phyloP scores from a whole-genome alignment of 2,797 vertebrate genomes.

The Bradypodion pumilum region DNA sequence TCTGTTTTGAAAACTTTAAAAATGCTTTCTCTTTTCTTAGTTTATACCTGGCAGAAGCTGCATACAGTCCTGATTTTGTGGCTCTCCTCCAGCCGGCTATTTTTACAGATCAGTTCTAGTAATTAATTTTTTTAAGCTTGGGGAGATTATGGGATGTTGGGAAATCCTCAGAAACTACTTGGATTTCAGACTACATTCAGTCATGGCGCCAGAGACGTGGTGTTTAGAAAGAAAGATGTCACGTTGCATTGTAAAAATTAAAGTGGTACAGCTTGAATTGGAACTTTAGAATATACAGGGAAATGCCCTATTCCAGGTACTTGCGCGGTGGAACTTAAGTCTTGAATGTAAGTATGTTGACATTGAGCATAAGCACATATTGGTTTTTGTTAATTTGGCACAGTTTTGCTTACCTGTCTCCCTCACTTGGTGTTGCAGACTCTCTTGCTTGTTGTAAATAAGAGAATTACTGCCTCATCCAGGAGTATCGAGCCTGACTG shows the following conservation, averaged over 20 bases:
- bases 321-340: no score
- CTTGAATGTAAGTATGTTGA: no score
- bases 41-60: neutral
- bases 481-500: no score
- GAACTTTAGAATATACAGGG: neutral
- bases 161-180: neutral
- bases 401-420: no score
- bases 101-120: neutral
- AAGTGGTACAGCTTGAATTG: neutral
- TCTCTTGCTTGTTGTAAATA: no score
- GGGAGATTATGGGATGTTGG: neutral
- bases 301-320: no score
- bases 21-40: no score
- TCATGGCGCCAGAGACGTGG: no score
- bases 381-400: no score
- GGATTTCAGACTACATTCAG: neutral
- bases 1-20: neutral
- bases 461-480: no score
- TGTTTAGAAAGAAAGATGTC: no score
- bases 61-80: neutral
- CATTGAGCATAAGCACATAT: neutral
- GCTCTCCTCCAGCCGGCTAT: neutral
- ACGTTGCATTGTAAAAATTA: neutral
- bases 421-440: no score
- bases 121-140: neutral